Evolutionary conservation across 2,113 vertebrate species (phyloP), one percentile per base, ranked within the genome.

Genomic region (Galeopterus variegatus): DNA sequence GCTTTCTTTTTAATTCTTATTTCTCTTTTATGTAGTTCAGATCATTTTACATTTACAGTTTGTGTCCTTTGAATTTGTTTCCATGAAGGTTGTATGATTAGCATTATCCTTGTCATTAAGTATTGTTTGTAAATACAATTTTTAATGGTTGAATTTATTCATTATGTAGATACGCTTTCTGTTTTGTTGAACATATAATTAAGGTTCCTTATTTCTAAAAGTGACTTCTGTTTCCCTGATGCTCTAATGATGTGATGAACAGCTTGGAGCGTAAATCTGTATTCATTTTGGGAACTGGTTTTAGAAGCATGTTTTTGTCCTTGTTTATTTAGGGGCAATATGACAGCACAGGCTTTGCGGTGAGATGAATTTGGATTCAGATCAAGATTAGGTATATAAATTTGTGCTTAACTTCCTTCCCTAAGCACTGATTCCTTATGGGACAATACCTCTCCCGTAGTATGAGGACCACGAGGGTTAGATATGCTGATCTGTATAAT

Each of bases 1-100:
- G 15, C 26, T 86, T 83, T 67, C 33, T 93, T 88, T 84, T 41
- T 8, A 28, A 0, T 90, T 31, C 17, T 94, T 58, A 11, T 70
- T 72, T 90, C 23, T 60, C 24, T 77, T 88, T 45, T 73, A 15
- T 52, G 1, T 73, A 58, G n/a, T 87, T 67, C n/a, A 65, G 86
- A 77, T 70, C 18, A 24, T 76, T 93, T 93, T 70, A 33, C 69
- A 13, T 77, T 65, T 93, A 88, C 18, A 65, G 24, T 60, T 85
- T 56, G 23, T 85, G n/a, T 81, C 79, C 17, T 97, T 93, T 81
- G 83, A 83, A 31, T 93, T 76, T 50, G 6, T 93, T 85, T 87
- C 52, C 23, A 3, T 87, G 26, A 31, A 2, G 56, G 18, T 52
- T 80, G 33, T 79, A 58, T 90, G 33, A n/a, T 88, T 56, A 83